Evolutionary conservation across 2,888 invertebrate genomes (phyloP).

Genomic region (Trachelus stipa): DNA sequence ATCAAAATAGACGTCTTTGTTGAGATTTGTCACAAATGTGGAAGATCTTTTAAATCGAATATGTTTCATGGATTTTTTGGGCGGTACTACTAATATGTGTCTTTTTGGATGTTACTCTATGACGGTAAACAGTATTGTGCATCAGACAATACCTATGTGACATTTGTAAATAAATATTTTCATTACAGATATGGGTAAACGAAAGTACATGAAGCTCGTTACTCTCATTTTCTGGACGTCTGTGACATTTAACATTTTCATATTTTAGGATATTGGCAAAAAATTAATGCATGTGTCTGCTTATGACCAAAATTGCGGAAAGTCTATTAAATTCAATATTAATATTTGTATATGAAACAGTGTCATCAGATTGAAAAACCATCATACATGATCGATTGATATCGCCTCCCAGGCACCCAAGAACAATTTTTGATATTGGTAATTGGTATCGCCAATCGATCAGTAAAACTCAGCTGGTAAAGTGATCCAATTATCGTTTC

Average conservation of each 20-base stretch:
- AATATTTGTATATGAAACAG: neutral
- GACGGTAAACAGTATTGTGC: constrained; percentile 19
- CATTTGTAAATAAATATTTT: constrained; percentile 8
- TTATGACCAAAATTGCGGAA: too few species aligned
- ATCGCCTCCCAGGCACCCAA: constrained; percentile 31
- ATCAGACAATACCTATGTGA: too few species aligned
- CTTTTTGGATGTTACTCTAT: constrained; percentile 32
- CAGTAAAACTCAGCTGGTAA: constrained; percentile 41
- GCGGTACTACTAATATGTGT: constrained; percentile 31
- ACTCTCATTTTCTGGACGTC: constrained; percentile 29
- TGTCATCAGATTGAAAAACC: neutral
- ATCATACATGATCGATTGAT: constrained; percentile 39
- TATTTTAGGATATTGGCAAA: constrained; percentile 38
- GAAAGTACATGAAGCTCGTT: constrained; percentile 17
- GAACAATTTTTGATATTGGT: constrained; percentile 33
- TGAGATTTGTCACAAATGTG: neutral
- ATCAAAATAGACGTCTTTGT: too few species aligned
- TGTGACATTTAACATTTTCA: constrained; percentile 37
- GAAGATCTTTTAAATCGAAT: constrained; percentile 30
- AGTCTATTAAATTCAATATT: too few species aligned
- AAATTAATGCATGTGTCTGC: constrained; percentile 29
- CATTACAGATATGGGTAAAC: constrained; percentile 27
- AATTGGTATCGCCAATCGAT: constrained; percentile 35
- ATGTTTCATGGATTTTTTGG: constrained; percentile 32
- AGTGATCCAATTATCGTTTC: constrained; percentile 41